Evolutionary conservation across 2,113 vertebrate species (phyloP), one percentile per base, ranked within the genome.

Genomic region (Sinocyclocheilus maitianheensis): DNA sequence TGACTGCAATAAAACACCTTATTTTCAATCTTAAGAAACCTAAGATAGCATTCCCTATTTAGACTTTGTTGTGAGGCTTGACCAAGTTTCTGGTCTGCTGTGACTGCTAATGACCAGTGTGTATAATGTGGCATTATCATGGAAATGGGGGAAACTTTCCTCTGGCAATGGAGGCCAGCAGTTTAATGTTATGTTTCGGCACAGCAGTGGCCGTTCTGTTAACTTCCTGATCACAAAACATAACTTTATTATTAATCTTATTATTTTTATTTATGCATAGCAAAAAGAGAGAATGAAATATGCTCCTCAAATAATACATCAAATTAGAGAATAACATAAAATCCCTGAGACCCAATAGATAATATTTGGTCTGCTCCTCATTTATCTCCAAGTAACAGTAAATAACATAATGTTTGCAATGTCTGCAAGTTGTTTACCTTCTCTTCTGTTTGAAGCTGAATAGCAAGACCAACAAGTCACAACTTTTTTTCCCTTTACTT

Each of bases 81-180:
- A 85, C 48, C 55, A 78, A n/a, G 65, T 77, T 24, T 60, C 85
- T 62, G 55, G 82, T 84, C 88, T 91, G 89, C 84, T 87, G n/a
- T 65, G 93, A 93, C 90, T 94, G 91, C 92, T 93, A 95, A 95
- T 92, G 86, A 87, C 43, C 63, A 74, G 77, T 46, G 76, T 40
- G 67, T 60, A 81, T 78, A 74, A 75, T 85, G 34, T 16, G 9
- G 84, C 89, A 92, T 94, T 94, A 90, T 93, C 87, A 94, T 94
- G 93, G 83, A 91, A 94, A 94, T 92, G 53, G 84, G 14, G 75
- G 69, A 87, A 92, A 90, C 34, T 67, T 51, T 30, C 89, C 78
- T 89, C 90, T 89, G 89, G 79, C 81, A 88, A 72, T 87, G 85
- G 51, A 84, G 85, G 75, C 71, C 55, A 86, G 86, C 43, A 62